Percentiles rank a stretch among this genome's conserved stretches.
phyloP scores from a whole-genome alignment of 2,113 vertebrate genomes.

The Lipophrys pholis region DNA sequence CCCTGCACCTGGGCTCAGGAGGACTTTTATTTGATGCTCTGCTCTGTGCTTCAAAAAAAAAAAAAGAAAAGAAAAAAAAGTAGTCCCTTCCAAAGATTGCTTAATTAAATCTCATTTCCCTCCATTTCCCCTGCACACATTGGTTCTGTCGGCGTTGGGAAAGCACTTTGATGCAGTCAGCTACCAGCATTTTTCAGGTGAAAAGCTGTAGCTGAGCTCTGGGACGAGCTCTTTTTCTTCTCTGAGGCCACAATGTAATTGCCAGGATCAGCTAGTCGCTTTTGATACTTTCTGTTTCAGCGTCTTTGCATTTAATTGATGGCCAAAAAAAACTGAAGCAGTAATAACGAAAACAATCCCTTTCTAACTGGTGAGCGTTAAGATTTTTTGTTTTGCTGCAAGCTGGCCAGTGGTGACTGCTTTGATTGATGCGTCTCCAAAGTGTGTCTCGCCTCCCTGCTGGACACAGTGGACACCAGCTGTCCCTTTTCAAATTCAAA shows the following conservation, averaged over 20 bases:
- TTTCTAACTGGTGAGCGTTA: too few species aligned
- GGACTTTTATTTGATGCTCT: conserved; percentile 49
- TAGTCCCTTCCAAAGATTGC: conserved; percentile 8
- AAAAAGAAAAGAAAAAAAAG: neutral
- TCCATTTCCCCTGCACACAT: conserved; percentile 28
- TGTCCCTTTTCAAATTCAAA: conserved; percentile 56
- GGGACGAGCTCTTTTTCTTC: conserved; percentile 12
- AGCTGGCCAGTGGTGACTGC: conserved; percentile 12
- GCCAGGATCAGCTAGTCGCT: conserved; percentile 11
- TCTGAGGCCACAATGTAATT: conserved; percentile 19
- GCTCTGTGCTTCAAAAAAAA: conserved; percentile 7
- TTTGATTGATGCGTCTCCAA: conserved; percentile 42
- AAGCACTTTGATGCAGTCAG: conserved; percentile 16
- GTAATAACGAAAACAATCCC: too few species aligned
- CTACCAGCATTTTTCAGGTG: conserved; percentile 7
- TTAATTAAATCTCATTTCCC: conserved; percentile 37
- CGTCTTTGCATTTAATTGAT: too few species aligned
- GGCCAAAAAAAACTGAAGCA: too few species aligned
- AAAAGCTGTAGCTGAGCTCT: neutral
- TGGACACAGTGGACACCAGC: conserved; percentile 49
- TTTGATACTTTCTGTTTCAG: neutral
- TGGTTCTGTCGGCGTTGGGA: conserved; percentile 16
- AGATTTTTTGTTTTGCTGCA: conserved; percentile 1
- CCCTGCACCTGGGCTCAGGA: conserved; percentile 14
- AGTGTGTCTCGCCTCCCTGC: conserved; percentile 30